A percentile compares a stretch with the other conserved stretches of the same genome.
These are phyloP conservation scores for Micromussa lordhowensis DNA, from an alignment of 92 coral and sea anemone genomes.

Conservation along the genomic window DNA sequence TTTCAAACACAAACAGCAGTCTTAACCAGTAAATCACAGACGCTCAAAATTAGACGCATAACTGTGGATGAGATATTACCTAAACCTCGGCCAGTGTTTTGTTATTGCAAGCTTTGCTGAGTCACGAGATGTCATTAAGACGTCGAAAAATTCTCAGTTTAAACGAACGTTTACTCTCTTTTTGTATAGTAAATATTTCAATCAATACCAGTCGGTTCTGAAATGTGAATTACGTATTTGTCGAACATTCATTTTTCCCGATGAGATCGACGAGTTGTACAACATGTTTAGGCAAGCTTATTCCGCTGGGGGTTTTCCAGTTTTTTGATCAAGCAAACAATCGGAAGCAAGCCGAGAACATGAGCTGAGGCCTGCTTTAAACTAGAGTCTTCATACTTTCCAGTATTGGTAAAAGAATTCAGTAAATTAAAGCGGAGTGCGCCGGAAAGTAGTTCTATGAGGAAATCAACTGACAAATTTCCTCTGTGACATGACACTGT, in stretches of 20 bases:
- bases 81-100: neutral
- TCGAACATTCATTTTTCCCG: neutral
- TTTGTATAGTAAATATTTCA: neutral
- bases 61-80: neutral
- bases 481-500: too few relatives aligned
- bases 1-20: neutral
- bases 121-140: neutral
- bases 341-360: neutral
- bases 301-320: neutral
- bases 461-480: too few relatives aligned
- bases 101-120: neutral
- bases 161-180: neutral
- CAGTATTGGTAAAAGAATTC: neutral
- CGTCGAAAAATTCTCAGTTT: neutral
- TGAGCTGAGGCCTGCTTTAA: neutral
- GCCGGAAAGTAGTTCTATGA: neutral
- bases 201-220: neutral
- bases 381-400: neutral
- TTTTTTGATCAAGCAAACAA: neutral
- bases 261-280: neutral
- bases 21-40: neutral
- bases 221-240: neutral
- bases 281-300: too few relatives aligned
- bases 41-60: neutral
- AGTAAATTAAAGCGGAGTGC: neutral